A percentile compares a stretch with the other conserved stretches of the same genome.
These are phyloP conservation scores for Cyprinodon brontotheroides DNA, from an alignment of 2,113 vertebrate species.

Conservation along the genomic window DNA sequence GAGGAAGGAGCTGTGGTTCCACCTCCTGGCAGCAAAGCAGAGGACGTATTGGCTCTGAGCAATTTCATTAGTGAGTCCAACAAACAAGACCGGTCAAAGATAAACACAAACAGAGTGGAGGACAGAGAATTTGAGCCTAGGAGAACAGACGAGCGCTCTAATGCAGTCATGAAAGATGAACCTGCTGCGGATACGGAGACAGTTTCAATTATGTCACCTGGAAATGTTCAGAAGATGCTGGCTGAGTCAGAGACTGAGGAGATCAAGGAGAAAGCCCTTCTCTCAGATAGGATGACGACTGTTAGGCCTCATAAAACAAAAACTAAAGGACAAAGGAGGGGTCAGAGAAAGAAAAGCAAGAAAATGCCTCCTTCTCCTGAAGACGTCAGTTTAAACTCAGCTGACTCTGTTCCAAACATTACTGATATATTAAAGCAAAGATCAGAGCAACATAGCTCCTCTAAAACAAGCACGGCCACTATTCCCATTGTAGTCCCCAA, in stretches of 20 bases:
- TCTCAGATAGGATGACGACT: background rate
- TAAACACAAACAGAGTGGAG: constrained; percentile 34
- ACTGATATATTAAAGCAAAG: constrained; percentile 8
- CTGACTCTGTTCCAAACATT: constrained; percentile 30
- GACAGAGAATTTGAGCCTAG: constrained; percentile 49
- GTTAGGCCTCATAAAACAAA: constrained; percentile 15
- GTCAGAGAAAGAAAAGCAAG: constrained; percentile 43
- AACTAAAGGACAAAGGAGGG: constrained; percentile 31
- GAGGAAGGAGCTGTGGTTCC: constrained; percentile 17
- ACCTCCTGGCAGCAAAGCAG: constrained; percentile 48
- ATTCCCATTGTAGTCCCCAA: constrained; percentile 40
- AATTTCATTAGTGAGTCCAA: constrained; percentile 34
- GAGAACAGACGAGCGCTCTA: constrained; percentile 69
- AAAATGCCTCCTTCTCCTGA: constrained; percentile 6
- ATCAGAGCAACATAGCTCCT: constrained; percentile 20
- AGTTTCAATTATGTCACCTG: constrained; percentile 24
- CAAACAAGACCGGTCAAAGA: constrained; percentile 27
- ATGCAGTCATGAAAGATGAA: constrained; percentile 77
- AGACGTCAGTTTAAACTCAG: constrained; percentile 7
- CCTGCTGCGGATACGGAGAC: constrained; percentile 47
- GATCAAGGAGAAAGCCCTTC: constrained; percentile 3
- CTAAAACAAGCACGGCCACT: constrained; percentile 21
- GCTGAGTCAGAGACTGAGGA: background rate
- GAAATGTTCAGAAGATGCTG: constrained; percentile 21
- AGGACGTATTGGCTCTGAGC: constrained; percentile 54